Evolutionary conservation across 1,140 invertebrate genomes (phyloP).

Genomic region (Sycophaga agraensis): DNA sequence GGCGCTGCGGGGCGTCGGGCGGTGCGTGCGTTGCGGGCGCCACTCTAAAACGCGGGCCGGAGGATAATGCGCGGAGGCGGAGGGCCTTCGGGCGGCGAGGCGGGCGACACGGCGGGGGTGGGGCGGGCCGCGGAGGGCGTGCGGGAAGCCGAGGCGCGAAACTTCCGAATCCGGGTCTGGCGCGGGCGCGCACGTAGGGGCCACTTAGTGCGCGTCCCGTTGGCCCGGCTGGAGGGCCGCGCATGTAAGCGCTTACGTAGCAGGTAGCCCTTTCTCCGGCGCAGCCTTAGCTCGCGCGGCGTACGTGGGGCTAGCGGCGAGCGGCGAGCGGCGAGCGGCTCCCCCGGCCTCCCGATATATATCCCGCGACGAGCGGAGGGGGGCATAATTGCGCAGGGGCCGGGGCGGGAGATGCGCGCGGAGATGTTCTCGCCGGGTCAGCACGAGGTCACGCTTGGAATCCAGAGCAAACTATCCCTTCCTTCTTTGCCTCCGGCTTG

Average conservation of each 20-base stretch:
- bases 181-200: background rate
- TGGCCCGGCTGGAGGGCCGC: background rate
- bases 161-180: constrained; percentile 6
- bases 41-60: too few relatives aligned
- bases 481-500: background rate
- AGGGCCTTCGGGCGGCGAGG: too few relatives aligned
- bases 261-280: constrained; percentile 30
- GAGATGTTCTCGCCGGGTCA: constrained; percentile 58
- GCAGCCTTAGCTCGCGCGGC: background rate
- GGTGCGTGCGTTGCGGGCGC: too few relatives aligned
- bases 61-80: too few relatives aligned
- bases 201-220: constrained; percentile 13
- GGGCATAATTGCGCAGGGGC: constrained; percentile 28
- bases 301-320: too few relatives aligned
- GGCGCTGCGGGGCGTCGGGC: too few relatives aligned
- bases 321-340: too few relatives aligned
- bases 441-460: constrained; percentile 56
- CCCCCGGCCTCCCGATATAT: constrained; percentile 1
- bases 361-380: constrained; percentile 26
- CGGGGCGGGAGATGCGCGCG: constrained; percentile 41
- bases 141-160: background rate
- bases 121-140: too few relatives aligned
- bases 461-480: constrained; percentile 58
- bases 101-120: too few relatives aligned
- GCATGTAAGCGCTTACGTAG: constrained; percentile 36